These are phyloP conservation scores for Euproctis similis DNA, from an alignment of 2,888 invertebrate genomes.

Conservation along the genomic window DNA sequence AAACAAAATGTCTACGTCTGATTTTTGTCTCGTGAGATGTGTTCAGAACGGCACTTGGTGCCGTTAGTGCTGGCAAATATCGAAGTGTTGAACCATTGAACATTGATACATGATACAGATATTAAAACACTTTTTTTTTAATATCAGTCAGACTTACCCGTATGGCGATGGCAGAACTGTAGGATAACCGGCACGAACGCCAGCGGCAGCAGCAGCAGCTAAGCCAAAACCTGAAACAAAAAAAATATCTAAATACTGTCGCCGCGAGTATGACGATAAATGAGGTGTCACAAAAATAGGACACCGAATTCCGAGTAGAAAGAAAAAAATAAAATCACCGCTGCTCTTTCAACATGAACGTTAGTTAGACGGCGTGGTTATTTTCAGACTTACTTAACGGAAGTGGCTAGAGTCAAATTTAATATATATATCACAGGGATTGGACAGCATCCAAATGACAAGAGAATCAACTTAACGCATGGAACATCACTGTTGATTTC, in stretches of 20 bases:
- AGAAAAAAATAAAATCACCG: constrained; percentile 35
- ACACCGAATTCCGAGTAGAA: constrained; percentile 32
- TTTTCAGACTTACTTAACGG: constrained; percentile 65
- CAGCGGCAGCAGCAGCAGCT: constrained; percentile 76
- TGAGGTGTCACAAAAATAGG: constrained; percentile 35
- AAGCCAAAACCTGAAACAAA: constrained; percentile 66
- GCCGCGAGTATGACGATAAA: constrained; percentile 14
- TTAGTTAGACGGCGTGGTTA: constrained; percentile 40
- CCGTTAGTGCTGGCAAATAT: constrained; percentile 72
- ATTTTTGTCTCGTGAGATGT: constrained; percentile 76
- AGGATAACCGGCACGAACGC: constrained; percentile 86
- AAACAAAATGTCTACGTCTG: constrained; percentile 36
- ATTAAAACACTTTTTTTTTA: constrained; percentile 33
- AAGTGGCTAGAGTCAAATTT: constrained; percentile 58
- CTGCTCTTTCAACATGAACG: constrained; percentile 45
- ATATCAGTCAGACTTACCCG: too few species aligned
- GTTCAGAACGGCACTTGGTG: constrained; percentile 57
- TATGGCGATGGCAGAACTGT: constrained; percentile 87
- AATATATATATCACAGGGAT: constrained; percentile 57
- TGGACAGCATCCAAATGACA: constrained; percentile 72
- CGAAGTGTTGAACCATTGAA: constrained; percentile 71
- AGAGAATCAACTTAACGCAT: constrained; percentile 69
- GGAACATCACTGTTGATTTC: constrained; percentile 70
- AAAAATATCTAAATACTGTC: constrained; percentile 24
- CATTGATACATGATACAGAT: constrained; percentile 64